A percentile compares a stretch with the other conserved stretches of the same genome.
Evolutionary conservation across 2,888 invertebrate species (phyloP).

Genomic region (Rosalia funebris): DNA sequence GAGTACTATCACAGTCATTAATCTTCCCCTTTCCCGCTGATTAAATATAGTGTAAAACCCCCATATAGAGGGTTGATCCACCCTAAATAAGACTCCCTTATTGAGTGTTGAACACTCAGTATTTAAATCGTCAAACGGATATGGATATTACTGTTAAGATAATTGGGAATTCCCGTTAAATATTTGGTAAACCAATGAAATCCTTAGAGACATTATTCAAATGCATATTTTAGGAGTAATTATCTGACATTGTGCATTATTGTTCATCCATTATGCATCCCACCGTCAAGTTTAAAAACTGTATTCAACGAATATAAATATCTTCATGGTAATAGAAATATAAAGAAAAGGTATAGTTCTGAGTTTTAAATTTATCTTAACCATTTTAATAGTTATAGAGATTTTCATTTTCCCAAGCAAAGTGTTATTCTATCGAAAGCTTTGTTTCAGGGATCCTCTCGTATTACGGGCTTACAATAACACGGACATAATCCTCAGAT

Average conservation of each 20-base stretch:
- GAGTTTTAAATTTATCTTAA: no score
- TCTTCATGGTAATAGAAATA: no score
- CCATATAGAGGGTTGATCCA: conserved; percentile 39
- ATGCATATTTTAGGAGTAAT: conserved; percentile 14
- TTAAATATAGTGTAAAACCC: conserved; percentile 58
- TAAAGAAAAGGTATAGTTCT: no score
- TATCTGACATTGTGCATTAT: no score
- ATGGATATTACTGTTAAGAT: conserved; percentile 62
- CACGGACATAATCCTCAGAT: conserved; percentile 82
- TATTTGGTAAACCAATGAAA: conserved; percentile 45
- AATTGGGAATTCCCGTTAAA: conserved; percentile 51
- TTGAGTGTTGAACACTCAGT: conserved; percentile 51
- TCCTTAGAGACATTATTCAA: conserved; percentile 36
- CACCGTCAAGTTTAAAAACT: no score
- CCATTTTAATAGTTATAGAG: conserved; percentile 19
- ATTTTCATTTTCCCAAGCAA: conserved; percentile 32
- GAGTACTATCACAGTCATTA: conserved; percentile 54
- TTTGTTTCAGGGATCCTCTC: conserved; percentile 80
- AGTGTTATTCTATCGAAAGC: conserved; percentile 37
- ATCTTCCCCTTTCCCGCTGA: conserved; percentile 55
- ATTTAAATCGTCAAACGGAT: conserved; percentile 60
- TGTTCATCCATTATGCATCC: no score
- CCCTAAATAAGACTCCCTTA: conserved; percentile 47
- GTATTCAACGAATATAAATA: no score
- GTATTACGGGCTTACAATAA: conserved; percentile 78